Evolutionary conservation across 2,797 vertebrate genomes (phyloP).

Genomic region (Muscicapa comitata): DNA sequence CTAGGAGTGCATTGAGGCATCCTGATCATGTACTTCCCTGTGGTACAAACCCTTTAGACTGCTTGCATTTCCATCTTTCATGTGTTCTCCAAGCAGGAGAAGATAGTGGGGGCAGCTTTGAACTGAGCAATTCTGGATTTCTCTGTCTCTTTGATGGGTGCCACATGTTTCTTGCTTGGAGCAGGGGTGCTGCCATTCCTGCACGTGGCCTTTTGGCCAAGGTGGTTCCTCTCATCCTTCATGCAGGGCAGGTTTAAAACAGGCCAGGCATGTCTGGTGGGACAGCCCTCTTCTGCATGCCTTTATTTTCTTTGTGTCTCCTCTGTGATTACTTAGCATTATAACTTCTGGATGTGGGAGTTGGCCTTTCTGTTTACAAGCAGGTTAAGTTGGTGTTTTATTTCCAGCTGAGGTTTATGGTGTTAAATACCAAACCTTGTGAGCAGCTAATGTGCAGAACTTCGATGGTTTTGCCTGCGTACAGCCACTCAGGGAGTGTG

Average conservation of each 20-base stretch:
- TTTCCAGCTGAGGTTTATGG: background rate
- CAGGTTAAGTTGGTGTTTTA: background rate
- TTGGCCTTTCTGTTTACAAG: background rate
- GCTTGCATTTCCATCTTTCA: background rate
- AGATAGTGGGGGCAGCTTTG: background rate
- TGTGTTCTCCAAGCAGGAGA: background rate
- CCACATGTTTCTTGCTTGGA: background rate
- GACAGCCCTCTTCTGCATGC: background rate
- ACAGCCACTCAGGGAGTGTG: background rate
- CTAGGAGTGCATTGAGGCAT: background rate
- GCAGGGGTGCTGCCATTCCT: background rate
- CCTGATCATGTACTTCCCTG: background rate
- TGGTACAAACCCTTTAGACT: background rate
- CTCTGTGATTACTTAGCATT: background rate
- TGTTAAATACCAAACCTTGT: background rate
- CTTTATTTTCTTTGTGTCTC: background rate
- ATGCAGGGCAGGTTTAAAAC: background rate
- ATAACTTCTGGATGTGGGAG: background rate
- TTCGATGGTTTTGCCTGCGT: background rate
- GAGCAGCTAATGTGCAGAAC: background rate
- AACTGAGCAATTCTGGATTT: background rate
- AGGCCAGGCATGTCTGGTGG: background rate
- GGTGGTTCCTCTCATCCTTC: background rate
- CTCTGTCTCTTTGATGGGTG: background rate
- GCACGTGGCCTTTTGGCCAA: background rate